A percentile compares a stretch with the other conserved stretches of the same genome.
Conservation (phyloP, 1,140 invertebrate species). For the Bombus difficillimus region DNA sequence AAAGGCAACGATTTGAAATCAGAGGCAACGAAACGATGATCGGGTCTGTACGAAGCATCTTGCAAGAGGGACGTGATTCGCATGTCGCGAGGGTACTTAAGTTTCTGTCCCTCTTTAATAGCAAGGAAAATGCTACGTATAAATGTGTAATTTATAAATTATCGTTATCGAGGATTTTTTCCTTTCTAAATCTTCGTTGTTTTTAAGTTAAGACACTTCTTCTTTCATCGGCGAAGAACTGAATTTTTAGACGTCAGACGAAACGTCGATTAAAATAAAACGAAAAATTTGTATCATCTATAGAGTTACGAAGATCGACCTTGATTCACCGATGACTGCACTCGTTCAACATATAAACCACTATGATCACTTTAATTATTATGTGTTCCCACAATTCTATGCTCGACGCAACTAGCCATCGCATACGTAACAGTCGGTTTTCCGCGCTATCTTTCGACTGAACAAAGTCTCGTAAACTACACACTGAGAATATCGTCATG, state of each 20-base stretch:
- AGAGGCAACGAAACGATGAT: constrained; percentile 19
- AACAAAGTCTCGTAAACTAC: constrained; percentile 56
- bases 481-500: constrained; percentile 36
- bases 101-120: neutral
- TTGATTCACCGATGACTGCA: constrained; percentile 42
- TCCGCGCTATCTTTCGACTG: constrained; percentile 21
- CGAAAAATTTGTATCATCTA: neutral
- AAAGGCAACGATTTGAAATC: constrained; percentile 56
- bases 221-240: no score
- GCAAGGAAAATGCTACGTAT: neutral
- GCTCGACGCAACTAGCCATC: constrained; percentile 41
- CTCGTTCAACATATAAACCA: constrained; percentile 29
- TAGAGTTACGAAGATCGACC: constrained; percentile 9
- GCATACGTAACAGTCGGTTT: constrained; percentile 52
- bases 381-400: constrained; percentile 75
- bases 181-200: rapidly evolving
- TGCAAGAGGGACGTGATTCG: constrained; percentile 26
- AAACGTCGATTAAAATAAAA: neutral
- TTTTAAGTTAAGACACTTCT: no score
- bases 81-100: neutral
- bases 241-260: no score
- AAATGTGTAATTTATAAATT: neutral
- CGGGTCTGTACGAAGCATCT: constrained; percentile 26
- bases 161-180: no score
- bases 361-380: constrained; percentile 68